These are phyloP conservation scores for Hoplostethus mediterraneus DNA, from an alignment of 2,797 vertebrate genomes.

Conservation along the genomic window DNA sequence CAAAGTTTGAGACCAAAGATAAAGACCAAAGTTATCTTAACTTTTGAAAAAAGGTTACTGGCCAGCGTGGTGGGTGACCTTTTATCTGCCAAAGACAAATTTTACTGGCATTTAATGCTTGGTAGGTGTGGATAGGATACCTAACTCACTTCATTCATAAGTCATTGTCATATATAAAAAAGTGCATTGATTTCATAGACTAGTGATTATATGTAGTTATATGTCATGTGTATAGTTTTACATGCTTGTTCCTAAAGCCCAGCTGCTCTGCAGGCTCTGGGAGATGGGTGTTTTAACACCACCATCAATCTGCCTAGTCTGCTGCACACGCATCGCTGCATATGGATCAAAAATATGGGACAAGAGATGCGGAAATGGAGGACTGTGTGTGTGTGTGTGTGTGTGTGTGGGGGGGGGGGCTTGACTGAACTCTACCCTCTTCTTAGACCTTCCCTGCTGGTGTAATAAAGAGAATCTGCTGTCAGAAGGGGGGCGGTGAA, in stretches of 20 bases:
- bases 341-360: conserved; percentile 33
- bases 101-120: too few species aligned
- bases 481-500: conserved; percentile 50
- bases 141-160: neutral
- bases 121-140: too few species aligned
- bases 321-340: conserved; percentile 13
- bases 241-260: neutral
- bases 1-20: too few species aligned
- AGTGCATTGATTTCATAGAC: neutral
- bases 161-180: neutral
- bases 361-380: neutral
- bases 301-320: conserved; percentile 25
- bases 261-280: conserved; percentile 27
- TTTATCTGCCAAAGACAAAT: too few species aligned
- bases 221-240: neutral
- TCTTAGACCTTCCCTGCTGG: conserved; percentile 63
- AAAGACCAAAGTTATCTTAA: too few species aligned
- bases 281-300: conserved; percentile 14
- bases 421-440: conserved; percentile 36
- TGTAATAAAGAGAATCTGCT: conserved; percentile 75
- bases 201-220: neutral
- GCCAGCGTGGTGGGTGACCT: too few species aligned
- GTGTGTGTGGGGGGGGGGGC: conserved; percentile 12
- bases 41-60: too few species aligned
- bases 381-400: conserved; percentile 8